These are phyloP conservation scores for Philonicus albiceps DNA, from an alignment of 2,888 invertebrate species.

Conservation along the genomic window DNA sequence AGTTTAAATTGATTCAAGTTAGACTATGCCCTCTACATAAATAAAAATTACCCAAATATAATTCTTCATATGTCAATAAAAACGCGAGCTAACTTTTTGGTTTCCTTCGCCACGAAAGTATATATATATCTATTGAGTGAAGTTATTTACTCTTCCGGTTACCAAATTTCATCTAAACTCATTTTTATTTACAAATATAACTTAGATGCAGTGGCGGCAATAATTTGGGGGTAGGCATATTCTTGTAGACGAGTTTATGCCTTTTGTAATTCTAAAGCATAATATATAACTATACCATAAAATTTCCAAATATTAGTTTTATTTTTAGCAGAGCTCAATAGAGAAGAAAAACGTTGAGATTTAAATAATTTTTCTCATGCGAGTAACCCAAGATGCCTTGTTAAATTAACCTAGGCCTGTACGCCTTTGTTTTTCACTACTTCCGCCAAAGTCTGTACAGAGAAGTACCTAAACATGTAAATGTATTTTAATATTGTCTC, in stretches of 20 bases:
- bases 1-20: slow-evolving; percentile 7
- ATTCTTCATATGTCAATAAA: not conserved
- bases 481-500: slow-evolving; percentile 32
- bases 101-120: not conserved
- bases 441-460: not conserved
- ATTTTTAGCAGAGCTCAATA: not conserved
- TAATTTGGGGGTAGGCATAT: not conserved
- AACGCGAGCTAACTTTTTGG: not conserved
- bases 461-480: not conserved
- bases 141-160: not conserved
- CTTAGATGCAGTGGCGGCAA: not conserved
- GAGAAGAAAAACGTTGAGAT: not conserved
- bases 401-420: not conserved
- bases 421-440: not conserved
- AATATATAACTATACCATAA: not conserved
- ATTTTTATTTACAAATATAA: not conserved
- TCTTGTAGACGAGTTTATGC: not conserved
- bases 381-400: not conserved
- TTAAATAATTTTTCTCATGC: not conserved
- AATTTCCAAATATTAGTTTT: not conserved
- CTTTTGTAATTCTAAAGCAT: not conserved
- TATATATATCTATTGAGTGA: not conserved
- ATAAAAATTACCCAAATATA: not conserved
- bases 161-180: not conserved
- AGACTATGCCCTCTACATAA: not conserved